phyloP scores from a whole-genome alignment of 2,888 invertebrate species.

The Tinea trinotella region DNA sequence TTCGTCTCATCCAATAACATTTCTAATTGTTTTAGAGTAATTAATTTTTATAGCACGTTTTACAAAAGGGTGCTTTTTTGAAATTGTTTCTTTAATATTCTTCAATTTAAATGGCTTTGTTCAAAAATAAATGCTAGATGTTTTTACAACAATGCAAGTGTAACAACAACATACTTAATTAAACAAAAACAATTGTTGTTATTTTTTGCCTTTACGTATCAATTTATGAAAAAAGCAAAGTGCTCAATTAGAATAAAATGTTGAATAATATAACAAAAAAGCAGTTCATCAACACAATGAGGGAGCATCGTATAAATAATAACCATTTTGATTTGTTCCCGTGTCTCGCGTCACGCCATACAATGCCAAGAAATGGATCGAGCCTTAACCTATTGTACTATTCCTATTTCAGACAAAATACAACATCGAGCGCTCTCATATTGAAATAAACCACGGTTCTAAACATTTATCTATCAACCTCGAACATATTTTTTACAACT shows the following conservation, averaged over 20 bases:
- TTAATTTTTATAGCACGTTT: not conserved
- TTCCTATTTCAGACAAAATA: not conserved
- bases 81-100: too few species aligned
- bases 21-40: not conserved
- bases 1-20: not conserved
- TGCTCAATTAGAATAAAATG: not conserved
- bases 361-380: constrained; percentile 1
- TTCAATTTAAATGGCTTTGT: too few species aligned
- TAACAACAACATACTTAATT: too few species aligned
- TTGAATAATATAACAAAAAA: not conserved
- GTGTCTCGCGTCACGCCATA: not conserved
- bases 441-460: not conserved
- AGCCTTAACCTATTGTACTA: constrained; percentile 5
- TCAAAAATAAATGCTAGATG: too few species aligned
- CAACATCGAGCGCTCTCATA: not conserved
- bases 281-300: not conserved
- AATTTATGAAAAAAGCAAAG: too few species aligned
- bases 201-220: too few species aligned
- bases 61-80: not conserved
- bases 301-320: not conserved
- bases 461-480: not conserved
- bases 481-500: not conserved
- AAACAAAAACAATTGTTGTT: too few species aligned
- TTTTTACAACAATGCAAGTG: too few species aligned
- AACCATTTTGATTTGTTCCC: constrained; percentile 1